Evolutionary conservation across 2,113 vertebrate species (phyloP).

Genomic region (Nanorana parkeri): DNA sequence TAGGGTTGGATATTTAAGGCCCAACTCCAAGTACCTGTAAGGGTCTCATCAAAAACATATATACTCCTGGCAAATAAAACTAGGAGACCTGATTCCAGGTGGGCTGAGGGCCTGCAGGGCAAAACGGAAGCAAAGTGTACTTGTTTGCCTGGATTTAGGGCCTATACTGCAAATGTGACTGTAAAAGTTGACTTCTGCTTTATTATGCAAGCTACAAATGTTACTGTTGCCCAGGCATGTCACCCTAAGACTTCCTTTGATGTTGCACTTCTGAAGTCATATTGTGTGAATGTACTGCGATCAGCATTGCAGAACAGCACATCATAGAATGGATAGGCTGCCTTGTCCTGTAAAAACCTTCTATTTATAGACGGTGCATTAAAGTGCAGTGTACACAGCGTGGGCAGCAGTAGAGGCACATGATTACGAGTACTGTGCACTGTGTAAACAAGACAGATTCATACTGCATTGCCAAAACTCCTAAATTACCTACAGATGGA

Average conservation of each 20-base stretch:
- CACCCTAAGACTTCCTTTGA: neutral
- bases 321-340: neutral
- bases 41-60: no score
- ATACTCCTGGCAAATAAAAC: no score
- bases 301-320: neutral
- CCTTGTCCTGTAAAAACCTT: conserved; percentile 34
- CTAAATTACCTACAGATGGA: conserved; percentile 13
- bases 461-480: conserved; percentile 17
- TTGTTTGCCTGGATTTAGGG: no score
- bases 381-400: conserved; percentile 20
- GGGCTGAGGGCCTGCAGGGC: no score
- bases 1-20: no score
- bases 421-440: conserved; percentile 35
- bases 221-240: no score
- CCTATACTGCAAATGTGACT: no score
- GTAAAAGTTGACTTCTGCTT: no score
- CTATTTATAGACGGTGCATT: conserved; percentile 29
- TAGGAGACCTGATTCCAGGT: no score
- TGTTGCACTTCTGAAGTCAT: neutral
- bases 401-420: conserved; percentile 41
- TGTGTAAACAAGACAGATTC: conserved; percentile 1
- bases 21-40: no score
- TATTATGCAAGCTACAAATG: no score
- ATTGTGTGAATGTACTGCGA: neutral
- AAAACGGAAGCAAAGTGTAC: no score